phyloP scores from a whole-genome alignment of 2,113 vertebrate species.

The Cinclus cinclus region DNA sequence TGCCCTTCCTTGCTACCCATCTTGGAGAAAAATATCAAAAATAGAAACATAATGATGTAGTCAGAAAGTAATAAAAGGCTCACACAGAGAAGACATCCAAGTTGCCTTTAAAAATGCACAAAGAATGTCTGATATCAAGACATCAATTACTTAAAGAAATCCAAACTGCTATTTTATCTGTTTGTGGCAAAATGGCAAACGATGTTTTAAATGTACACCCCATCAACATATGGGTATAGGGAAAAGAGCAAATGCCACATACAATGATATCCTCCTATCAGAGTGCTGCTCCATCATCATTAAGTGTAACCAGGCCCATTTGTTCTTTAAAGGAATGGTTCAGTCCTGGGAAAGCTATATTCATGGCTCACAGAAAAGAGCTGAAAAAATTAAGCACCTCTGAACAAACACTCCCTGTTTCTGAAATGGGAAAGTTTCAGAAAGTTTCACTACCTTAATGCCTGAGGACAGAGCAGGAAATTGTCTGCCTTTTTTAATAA shows the following conservation, averaged over 20 bases:
- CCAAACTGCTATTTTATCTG: slow-evolving; percentile 16
- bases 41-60: not conserved
- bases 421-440: not conserved
- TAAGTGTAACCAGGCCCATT: not conserved
- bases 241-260: slow-evolving; percentile 32
- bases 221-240: slow-evolving; percentile 37
- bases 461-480: not conserved
- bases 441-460: not conserved
- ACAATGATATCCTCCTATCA: not conserved
- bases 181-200: slow-evolving; percentile 62
- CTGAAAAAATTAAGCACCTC: not conserved
- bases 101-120: slow-evolving; percentile 30
- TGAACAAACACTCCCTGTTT: not conserved
- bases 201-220: not conserved
- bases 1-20: not conserved
- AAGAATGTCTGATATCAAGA: slow-evolving; percentile 15
- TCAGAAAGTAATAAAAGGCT: not conserved
- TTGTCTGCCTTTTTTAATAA: not conserved
- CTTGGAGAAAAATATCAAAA: not conserved
- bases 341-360: not conserved
- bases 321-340: not conserved
- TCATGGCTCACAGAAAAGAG: not conserved
- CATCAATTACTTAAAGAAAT: slow-evolving; percentile 56
- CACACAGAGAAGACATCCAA: slow-evolving; percentile 33
- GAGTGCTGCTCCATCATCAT: not conserved